Percentiles rank a stretch among this genome's conserved stretches.
Conservation (phyloP, 1,140 invertebrate genomes). For the Cardiocondyla obscurior region DNA sequence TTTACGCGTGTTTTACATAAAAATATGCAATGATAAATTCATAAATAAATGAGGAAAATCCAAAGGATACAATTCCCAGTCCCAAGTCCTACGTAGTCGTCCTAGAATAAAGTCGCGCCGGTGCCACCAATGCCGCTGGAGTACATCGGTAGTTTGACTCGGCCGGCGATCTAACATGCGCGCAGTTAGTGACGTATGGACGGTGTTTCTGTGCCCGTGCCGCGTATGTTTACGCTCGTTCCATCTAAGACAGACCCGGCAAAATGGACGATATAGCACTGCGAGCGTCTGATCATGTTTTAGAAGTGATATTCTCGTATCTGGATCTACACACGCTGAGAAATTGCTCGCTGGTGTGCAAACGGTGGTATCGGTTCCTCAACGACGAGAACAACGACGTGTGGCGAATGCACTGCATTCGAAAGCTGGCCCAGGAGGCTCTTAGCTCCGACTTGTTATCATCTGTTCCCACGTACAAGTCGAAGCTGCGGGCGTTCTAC, state of each 20-base stretch:
- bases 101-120: constrained; percentile 72
- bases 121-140: no score
- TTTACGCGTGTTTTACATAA: no score
- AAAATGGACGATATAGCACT: constrained; percentile 80
- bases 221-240: constrained; percentile 61
- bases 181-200: constrained; percentile 12
- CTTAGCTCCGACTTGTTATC: constrained; percentile 96
- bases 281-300: constrained; percentile 89
- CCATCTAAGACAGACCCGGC: constrained; percentile 63
- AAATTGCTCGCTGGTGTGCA: constrained; percentile 96
- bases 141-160: no score
- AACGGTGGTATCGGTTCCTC: constrained; percentile 95
- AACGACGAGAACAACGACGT: constrained; percentile 98
- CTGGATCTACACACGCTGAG: constrained; percentile 93
- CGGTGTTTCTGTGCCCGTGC: constrained; percentile 35
- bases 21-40: no score
- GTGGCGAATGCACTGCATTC: constrained; percentile 95
- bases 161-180: constrained; percentile 22
- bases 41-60: no score
- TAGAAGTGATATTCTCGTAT: constrained; percentile 98
- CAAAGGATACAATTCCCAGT: no score
- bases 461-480: constrained; percentile 95
- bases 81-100: no score
- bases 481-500: constrained; percentile 96
- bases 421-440: constrained; percentile 94